A percentile compares a stretch with the other conserved stretches of the same genome.
Evolutionary conservation across 2,797 vertebrate genomes (phyloP).

Genomic region (Amazona finschi): DNA sequence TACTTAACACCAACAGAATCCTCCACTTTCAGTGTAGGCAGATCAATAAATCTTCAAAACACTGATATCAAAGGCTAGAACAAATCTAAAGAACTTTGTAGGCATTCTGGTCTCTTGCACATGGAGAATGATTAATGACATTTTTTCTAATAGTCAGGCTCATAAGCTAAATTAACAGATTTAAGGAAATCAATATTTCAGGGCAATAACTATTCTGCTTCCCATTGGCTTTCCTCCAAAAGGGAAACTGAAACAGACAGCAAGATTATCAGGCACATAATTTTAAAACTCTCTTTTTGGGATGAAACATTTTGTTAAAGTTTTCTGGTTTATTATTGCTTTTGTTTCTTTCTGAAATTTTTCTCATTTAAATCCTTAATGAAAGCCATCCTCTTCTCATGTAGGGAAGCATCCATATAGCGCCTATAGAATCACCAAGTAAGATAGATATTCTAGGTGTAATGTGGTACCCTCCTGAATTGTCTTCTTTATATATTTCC

Average conservation of each 20-base stretch:
- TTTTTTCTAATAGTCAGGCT: not conserved
- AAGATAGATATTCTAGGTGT: not conserved
- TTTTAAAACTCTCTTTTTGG: not conserved
- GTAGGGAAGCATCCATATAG: not conserved
- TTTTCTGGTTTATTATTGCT: not conserved
- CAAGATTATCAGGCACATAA: not conserved
- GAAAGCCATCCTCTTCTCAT: not conserved
- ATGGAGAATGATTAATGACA: not conserved
- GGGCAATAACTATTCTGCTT: not conserved
- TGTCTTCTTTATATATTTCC: not conserved
- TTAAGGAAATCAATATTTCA: constrained; percentile 3
- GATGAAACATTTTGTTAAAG: not conserved
- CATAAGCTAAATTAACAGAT: not conserved
- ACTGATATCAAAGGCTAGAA: not conserved
- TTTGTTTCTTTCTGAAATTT: not conserved
- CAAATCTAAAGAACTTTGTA: not conserved
- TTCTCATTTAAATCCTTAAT: not conserved
- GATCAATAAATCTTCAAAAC: not conserved
- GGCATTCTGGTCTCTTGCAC: not conserved
- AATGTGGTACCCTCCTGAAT: not conserved
- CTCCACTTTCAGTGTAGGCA: not conserved
- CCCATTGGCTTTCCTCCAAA: not conserved
- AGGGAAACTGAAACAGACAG: not conserved
- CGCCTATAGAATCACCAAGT: not conserved
- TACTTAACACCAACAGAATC: not conserved